Percentiles rank a stretch among this genome's conserved stretches.
Conservation (phyloP, 2,888 invertebrate genomes). For the Salticus scenicus region DNA sequence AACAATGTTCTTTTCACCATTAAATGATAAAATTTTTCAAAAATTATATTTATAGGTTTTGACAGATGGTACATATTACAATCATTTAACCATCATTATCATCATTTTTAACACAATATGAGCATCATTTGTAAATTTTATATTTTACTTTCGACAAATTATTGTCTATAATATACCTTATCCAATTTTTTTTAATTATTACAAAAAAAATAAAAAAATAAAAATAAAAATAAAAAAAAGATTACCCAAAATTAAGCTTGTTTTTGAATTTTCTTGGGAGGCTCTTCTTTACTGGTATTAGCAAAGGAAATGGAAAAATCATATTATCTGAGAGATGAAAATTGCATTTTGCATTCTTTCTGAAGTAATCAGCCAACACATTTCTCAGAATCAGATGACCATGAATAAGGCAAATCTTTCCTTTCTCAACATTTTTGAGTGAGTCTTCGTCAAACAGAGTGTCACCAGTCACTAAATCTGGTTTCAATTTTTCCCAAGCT, state of each 20-base stretch:
- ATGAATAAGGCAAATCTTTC: slow-evolving; percentile 30
- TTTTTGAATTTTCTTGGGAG: slow-evolving; percentile 4
- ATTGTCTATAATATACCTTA: too few species aligned
- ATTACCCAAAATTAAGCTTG: slow-evolving; percentile 36
- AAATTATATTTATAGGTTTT: too few species aligned
- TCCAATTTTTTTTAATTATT: too few species aligned
- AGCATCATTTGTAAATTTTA: too few species aligned
- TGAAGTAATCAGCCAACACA: slow-evolving; percentile 14
- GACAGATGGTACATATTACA: too few species aligned
- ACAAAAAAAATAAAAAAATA: too few species aligned
- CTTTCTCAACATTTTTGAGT: slow-evolving; percentile 16
- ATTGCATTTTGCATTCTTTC: slow-evolving; percentile 16
- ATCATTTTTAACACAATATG: too few species aligned
- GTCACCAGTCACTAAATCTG: not conserved
- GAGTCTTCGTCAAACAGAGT: not conserved
- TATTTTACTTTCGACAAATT: too few species aligned
- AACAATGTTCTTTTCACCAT: too few species aligned
- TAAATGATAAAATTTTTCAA: too few species aligned
- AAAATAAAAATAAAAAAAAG: too few species aligned
- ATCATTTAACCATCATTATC: too few species aligned
- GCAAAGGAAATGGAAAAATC: slow-evolving; percentile 42
- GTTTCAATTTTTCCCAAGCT: slow-evolving; percentile 26
- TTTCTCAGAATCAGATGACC: slow-evolving; percentile 42
- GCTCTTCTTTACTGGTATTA: slow-evolving; percentile 21
- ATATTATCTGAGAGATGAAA: slow-evolving; percentile 35